These are phyloP conservation scores for Bucorvus abyssinicus DNA, from an alignment of 2,797 vertebrate genomes.

Conservation along the genomic window DNA sequence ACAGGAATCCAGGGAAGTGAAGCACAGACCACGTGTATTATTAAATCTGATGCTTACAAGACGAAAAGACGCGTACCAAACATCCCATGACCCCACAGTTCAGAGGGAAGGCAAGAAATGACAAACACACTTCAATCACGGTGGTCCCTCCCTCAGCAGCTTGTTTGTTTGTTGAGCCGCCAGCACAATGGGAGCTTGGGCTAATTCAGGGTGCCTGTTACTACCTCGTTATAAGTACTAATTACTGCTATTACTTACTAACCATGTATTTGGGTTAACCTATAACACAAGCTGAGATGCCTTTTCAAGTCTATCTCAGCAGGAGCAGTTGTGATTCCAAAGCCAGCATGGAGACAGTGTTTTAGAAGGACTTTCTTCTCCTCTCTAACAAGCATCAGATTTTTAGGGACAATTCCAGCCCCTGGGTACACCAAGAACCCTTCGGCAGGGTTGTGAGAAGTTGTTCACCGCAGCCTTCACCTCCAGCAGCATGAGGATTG, in stretches of 20 bases:
- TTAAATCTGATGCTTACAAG: not conserved
- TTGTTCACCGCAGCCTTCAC: not conserved
- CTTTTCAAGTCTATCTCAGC: constrained; percentile 18
- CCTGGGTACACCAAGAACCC: not conserved
- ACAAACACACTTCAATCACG: not conserved
- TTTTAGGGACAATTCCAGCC: not conserved
- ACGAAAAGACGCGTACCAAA: not conserved
- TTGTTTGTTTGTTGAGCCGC: constrained; percentile 26
- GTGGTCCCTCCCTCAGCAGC: not conserved
- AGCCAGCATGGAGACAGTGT: not conserved
- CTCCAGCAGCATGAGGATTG: not conserved
- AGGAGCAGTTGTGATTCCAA: not conserved
- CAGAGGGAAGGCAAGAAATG: not conserved
- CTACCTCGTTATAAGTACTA: constrained; percentile 38
- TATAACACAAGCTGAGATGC: not conserved
- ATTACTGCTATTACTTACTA: constrained; percentile 42
- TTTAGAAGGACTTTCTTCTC: not conserved
- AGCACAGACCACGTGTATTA: not conserved
- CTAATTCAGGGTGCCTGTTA: constrained; percentile 10
- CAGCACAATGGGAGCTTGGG: not conserved
- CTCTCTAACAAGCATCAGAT: not conserved
- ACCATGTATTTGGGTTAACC: constrained; percentile 25
- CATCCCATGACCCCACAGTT: not conserved
- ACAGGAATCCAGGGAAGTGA: not conserved
- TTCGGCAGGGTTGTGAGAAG: not conserved